phyloP scores from a whole-genome alignment of 2,888 invertebrate species.

The Polietes domitor region DNA sequence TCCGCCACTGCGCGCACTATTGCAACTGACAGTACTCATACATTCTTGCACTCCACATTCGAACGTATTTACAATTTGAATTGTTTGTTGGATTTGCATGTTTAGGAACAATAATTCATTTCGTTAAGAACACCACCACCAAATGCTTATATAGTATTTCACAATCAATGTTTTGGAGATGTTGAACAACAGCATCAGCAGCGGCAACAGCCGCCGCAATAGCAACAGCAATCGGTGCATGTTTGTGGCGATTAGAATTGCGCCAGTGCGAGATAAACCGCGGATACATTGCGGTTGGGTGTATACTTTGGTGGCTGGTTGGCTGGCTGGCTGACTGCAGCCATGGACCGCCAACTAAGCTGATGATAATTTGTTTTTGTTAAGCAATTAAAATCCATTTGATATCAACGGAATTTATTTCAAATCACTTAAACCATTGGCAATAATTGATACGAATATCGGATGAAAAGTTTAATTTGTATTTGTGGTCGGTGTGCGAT shows the following conservation, averaged over 20 bases:
- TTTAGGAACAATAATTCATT: constrained; percentile 66
- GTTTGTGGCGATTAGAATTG: constrained; percentile 33
- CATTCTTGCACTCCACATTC: constrained; percentile 27
- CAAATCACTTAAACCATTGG: constrained; percentile 58
- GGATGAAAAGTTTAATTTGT: neutral
- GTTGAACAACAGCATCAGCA: constrained; percentile 53
- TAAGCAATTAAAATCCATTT: constrained; percentile 56
- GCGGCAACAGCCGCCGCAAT: neutral
- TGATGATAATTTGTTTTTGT: constrained; percentile 55
- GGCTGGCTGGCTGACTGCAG: too few relatives aligned
- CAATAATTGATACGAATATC: constrained; percentile 19
- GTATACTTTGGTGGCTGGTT: neutral
- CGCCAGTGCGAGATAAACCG: constrained; percentile 1
- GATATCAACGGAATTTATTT: constrained; percentile 53
- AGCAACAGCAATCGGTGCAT: constrained; percentile 21
- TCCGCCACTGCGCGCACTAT: neutral
- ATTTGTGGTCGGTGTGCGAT: too few relatives aligned
- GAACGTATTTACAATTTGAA: constrained; percentile 16
- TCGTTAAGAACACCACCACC: constrained; percentile 23
- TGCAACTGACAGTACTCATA: neutral
- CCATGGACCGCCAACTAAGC: constrained; percentile 62
- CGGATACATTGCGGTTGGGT: neutral
- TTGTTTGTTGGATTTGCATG: constrained; percentile 60
- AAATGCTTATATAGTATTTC: constrained; percentile 57
- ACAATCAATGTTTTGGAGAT: constrained; percentile 59